phyloP scores from a whole-genome alignment of 2,888 invertebrate genomes.

The Linnaemya tessellans region DNA sequence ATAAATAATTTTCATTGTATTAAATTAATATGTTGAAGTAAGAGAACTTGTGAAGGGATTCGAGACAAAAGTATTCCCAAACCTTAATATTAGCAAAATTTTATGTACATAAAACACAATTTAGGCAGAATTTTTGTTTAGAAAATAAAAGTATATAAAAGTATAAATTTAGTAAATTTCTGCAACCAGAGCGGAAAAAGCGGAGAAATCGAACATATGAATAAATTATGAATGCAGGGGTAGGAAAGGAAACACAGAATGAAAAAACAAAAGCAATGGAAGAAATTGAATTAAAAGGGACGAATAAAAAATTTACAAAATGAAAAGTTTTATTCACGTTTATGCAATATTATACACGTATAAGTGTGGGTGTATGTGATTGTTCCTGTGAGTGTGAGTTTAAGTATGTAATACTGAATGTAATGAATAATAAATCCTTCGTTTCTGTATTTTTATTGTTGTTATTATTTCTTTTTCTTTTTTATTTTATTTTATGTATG shows the following conservation, averaged over 20 bases:
- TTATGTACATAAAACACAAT: conserved; percentile 11
- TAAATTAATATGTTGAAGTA: conserved; percentile 30
- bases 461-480: conserved; percentile 1
- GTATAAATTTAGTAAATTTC: conserved; percentile 49
- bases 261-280: conserved; percentile 53
- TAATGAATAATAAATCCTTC: conserved; percentile 83
- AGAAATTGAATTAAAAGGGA: conserved; percentile 55
- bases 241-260: neutral
- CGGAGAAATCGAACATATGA: conserved; percentile 50
- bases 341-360: neutral
- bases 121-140: conserved; percentile 62
- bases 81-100: neutral
- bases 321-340: conserved; percentile 36
- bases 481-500: conserved; percentile 61
- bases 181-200: neutral
- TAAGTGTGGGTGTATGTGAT: conserved; percentile 2
- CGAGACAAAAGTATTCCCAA: conserved; percentile 28
- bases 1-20: conserved; percentile 9
- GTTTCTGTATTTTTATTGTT: conserved; percentile 63
- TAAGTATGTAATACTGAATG: conserved; percentile 75
- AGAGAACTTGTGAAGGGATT: conserved; percentile 4
- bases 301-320: conserved; percentile 34
- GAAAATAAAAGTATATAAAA: conserved; percentile 23
- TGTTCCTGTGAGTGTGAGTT: conserved; percentile 34
- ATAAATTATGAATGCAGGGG: conserved; percentile 63